These are phyloP conservation scores for Listrodromus nycthemerus DNA, from an alignment of 2,888 invertebrate genomes.

Conservation along the genomic window DNA sequence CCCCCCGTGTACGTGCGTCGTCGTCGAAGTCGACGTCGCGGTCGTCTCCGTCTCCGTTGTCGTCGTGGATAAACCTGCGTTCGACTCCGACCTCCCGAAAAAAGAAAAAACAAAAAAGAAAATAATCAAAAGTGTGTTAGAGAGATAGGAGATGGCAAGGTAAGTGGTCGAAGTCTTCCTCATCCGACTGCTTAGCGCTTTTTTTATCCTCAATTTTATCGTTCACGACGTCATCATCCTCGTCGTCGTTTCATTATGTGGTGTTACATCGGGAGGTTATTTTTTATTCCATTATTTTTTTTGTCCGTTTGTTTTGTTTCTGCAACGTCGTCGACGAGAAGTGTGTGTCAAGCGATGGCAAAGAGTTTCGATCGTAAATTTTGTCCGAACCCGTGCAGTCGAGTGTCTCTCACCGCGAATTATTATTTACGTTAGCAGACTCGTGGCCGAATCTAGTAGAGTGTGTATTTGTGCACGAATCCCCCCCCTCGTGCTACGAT, in stretches of 20 bases:
- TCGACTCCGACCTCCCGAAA: conserved; percentile 44
- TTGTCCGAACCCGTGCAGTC: neutral
- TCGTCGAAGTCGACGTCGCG: conserved; percentile 61
- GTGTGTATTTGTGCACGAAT: conserved; percentile 26
- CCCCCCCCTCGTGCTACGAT: neutral
- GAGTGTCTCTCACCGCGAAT: neutral
- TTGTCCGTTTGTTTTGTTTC: conserved; percentile 1
- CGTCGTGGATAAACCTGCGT: conserved; percentile 55
- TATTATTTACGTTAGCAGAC: neutral
- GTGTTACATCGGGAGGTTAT: conserved; percentile 20
- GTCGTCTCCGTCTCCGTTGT: conserved; percentile 54
- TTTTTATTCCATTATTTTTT: neutral
- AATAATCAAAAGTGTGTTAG: conserved; percentile 25
- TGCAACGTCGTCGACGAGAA: conserved; percentile 4
- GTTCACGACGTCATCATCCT: conserved; percentile 20
- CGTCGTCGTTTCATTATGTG: conserved; percentile 41
- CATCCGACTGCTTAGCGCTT: conserved; percentile 27
- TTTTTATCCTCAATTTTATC: conserved; percentile 29
- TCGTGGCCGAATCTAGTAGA: neutral
- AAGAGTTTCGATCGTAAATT: neutral
- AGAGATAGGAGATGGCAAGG: conserved; percentile 77
- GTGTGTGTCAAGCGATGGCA: conserved; percentile 19
- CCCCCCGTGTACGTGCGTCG: conserved; percentile 67
- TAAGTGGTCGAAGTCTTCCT: conserved; percentile 73
- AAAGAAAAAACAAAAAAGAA: conserved; percentile 17